A percentile compares a stretch with the other conserved stretches of the same genome.
These are phyloP conservation scores for Mesembrinibis cayennensis DNA, from an alignment of 2,113 vertebrate species.

Conservation along the genomic window DNA sequence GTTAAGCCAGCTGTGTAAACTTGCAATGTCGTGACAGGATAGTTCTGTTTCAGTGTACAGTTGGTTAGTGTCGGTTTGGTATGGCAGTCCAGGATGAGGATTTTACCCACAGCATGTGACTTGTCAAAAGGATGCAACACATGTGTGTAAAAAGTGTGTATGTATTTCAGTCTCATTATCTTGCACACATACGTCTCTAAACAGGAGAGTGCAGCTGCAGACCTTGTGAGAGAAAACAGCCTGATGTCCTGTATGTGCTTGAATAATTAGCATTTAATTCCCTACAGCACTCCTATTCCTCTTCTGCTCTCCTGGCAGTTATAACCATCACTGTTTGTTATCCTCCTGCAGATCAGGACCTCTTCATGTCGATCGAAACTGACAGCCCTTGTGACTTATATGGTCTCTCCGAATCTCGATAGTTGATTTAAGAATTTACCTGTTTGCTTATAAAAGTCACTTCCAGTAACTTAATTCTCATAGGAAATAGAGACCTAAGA, in stretches of 20 bases:
- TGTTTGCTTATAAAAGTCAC: neutral
- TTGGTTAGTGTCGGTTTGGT: neutral
- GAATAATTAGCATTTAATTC: neutral
- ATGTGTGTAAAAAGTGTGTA: accelerated
- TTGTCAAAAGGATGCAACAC: neutral
- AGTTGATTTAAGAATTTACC: neutral
- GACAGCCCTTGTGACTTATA: neutral
- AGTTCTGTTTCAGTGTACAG: neutral
- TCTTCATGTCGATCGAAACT: neutral
- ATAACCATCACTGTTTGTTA: accelerated
- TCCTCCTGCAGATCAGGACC: neutral
- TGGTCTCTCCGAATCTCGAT: neutral
- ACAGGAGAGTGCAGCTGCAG: neutral
- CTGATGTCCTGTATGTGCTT: neutral
- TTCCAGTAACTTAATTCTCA: neutral
- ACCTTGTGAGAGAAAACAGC: neutral
- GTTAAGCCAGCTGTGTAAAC: neutral
- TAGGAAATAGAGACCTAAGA: neutral
- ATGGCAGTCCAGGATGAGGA: neutral
- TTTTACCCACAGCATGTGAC: neutral
- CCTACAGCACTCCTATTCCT: neutral
- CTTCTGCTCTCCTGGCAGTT: neutral
- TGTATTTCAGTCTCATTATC: neutral
- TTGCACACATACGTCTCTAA: neutral
- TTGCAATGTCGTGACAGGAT: accelerated